Percentiles rank a stretch among this genome's conserved stretches.
phyloP scores from a whole-genome alignment of 2,888 invertebrate species.

The Leucoptera coffeella region DNA sequence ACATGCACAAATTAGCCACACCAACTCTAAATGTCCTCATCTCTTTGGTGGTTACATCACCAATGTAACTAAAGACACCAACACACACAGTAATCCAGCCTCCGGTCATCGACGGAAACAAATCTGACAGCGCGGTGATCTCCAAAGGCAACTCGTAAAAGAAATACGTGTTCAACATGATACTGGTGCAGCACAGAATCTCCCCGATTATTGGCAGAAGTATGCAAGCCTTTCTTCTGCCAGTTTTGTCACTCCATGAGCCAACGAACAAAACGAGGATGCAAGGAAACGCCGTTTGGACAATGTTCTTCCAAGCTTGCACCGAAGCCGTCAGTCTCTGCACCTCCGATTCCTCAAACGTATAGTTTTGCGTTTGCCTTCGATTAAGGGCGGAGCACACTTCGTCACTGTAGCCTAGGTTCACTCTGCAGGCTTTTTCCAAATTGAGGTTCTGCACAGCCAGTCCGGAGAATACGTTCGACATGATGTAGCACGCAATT shows the following conservation, averaged over 20 bases:
- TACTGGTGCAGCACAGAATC: constrained; percentile 41
- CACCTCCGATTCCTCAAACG: constrained; percentile 58
- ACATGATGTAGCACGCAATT: constrained; percentile 62
- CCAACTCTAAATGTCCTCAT: constrained; percentile 59
- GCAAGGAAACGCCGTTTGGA: constrained; percentile 51
- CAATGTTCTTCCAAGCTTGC: constrained; percentile 51
- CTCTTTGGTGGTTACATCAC: constrained; percentile 53
- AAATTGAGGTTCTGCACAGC: constrained; percentile 80
- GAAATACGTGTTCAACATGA: constrained; percentile 51
- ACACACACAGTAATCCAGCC: constrained; percentile 56
- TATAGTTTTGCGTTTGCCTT: constrained; percentile 66
- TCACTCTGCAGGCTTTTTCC: constrained; percentile 81
- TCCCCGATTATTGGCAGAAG: constrained; percentile 52
- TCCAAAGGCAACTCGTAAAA: constrained; percentile 54
- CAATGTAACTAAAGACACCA: constrained; percentile 58
- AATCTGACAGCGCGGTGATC: constrained; percentile 47
- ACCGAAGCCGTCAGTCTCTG: constrained; percentile 54
- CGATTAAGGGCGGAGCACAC: constrained; percentile 70
- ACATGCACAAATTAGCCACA: constrained; percentile 56
- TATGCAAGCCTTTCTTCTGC: constrained; percentile 53
- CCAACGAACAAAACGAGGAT: constrained; percentile 53
- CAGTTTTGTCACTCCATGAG: constrained; percentile 58
- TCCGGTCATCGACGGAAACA: constrained; percentile 50
- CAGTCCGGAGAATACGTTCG: constrained; percentile 63
- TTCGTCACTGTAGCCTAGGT: constrained; percentile 64